Evolutionary conservation across 2,888 invertebrate genomes (phyloP).

Genomic region (Eristalis arbustorum): DNA sequence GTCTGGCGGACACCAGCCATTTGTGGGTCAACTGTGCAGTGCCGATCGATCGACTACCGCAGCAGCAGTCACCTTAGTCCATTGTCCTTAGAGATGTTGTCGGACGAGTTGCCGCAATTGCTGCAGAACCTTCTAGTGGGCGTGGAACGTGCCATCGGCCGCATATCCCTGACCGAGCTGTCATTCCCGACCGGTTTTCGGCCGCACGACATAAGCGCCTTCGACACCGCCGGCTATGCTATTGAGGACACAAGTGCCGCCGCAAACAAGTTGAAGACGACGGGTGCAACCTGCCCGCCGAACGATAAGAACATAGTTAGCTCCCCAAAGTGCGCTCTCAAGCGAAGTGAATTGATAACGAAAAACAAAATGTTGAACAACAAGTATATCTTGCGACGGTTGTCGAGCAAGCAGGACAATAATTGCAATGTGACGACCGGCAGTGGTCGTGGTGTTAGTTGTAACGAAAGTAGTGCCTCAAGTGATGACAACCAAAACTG

Average conservation of each 20-base stretch:
- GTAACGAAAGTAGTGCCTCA: constrained; percentile 77
- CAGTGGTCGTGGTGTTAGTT: constrained; percentile 76
- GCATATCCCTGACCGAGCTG: constrained; percentile 85
- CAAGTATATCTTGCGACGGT: constrained; percentile 79
- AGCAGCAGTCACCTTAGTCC: constrained; percentile 75
- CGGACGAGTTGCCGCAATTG: constrained; percentile 83
- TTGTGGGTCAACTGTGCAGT: constrained; percentile 74
- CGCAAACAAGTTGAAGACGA: constrained; percentile 57
- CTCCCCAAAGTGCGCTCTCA: constrained; percentile 79
- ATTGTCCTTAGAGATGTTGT: constrained; percentile 79
- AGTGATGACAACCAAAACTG: constrained; percentile 73
- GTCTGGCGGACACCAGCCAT: constrained; percentile 76
- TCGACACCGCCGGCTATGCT: constrained; percentile 44
- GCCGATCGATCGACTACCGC: constrained; percentile 77
- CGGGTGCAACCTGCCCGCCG: constrained; percentile 65
- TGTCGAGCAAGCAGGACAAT: constrained; percentile 78
- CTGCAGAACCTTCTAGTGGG: constrained; percentile 85
- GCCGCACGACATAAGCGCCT: constrained; percentile 77
- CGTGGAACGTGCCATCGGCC: constrained; percentile 86
- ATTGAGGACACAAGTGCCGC: constrained; percentile 39
- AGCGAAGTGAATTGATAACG: constrained; percentile 80
- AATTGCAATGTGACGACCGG: constrained; percentile 74
- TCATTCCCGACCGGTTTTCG: constrained; percentile 83
- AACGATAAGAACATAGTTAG: constrained; percentile 77
- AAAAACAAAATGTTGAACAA: constrained; percentile 80